A percentile compares a stretch with the other conserved stretches of the same genome.
phyloP scores from a whole-genome alignment of 2,797 vertebrate species.

The Sebastolobus altivelis region DNA sequence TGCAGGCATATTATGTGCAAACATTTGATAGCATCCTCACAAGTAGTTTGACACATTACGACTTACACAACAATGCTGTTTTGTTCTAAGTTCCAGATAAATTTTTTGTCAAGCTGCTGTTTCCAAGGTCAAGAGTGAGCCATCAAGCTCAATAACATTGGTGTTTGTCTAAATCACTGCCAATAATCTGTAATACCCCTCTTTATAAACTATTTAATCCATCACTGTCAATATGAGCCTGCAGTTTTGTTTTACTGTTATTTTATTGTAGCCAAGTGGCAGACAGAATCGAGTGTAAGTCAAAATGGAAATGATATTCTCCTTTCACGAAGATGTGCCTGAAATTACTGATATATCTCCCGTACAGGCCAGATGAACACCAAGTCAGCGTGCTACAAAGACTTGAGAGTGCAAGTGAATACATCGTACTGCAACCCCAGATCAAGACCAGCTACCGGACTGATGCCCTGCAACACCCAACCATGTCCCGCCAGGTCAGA shows the following conservation, averaged over 20 bases:
- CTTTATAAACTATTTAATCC: not conserved
- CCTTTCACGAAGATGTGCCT: not conserved
- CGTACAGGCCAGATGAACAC: slow-evolving; percentile 88
- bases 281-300: not conserved
- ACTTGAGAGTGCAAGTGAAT: slow-evolving; percentile 88
- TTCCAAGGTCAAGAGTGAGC: slow-evolving; percentile 4
- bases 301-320: slow-evolving; percentile 9
- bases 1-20: not conserved
- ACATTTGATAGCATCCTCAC: slow-evolving; percentile 18
- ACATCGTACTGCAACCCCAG: slow-evolving; percentile 87
- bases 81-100: not conserved
- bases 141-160: not conserved
- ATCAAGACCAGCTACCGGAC: slow-evolving; percentile 82
- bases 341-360: slow-evolving; percentile 6
- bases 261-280: not conserved
- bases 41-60: not conserved
- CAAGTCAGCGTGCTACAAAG: slow-evolving; percentile 88
- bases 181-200: not conserved
- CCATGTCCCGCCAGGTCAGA: slow-evolving; percentile 87
- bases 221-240: not conserved
- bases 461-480: slow-evolving; percentile 86
- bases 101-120: not conserved
- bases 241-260: slow-evolving; percentile 4
- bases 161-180: not conserved
- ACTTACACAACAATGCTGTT: not conserved